phyloP scores from a whole-genome alignment of 2,113 vertebrate species.

The Hucho hucho region DNA sequence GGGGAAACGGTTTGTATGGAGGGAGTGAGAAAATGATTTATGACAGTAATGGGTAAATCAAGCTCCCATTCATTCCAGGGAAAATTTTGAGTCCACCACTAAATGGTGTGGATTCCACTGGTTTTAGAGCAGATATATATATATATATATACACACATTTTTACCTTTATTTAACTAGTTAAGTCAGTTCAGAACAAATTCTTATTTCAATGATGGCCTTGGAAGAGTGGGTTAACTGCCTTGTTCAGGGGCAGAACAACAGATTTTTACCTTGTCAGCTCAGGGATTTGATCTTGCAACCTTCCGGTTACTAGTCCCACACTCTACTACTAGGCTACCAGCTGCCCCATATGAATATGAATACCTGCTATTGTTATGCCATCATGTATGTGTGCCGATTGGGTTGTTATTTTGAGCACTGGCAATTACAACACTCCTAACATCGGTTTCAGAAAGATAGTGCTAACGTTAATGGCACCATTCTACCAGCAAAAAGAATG shows the following conservation, averaged over 20 bases:
- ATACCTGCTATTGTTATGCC: slow-evolving; percentile 41
- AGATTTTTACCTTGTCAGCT: too few relatives aligned
- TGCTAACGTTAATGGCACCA: too few relatives aligned
- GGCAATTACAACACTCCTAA: slow-evolving; percentile 51
- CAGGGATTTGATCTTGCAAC: too few relatives aligned
- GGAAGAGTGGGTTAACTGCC: too few relatives aligned
- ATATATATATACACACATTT: too few relatives aligned
- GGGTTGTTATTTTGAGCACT: slow-evolving; percentile 41
- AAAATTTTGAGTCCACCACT: neutral
- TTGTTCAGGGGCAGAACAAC: too few relatives aligned
- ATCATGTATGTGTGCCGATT: slow-evolving; percentile 36
- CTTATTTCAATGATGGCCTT: too few relatives aligned
- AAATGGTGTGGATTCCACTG: slow-evolving; percentile 6
- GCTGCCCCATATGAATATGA: neutral
- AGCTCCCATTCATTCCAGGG: slow-evolving; percentile 10
- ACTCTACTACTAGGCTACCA: too few relatives aligned
- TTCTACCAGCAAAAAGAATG: too few relatives aligned
- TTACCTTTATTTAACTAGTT: too few relatives aligned
- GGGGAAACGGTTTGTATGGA: neutral
- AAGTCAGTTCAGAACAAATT: too few relatives aligned
- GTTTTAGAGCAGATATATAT: slow-evolving; percentile 8
- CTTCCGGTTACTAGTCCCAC: too few relatives aligned
- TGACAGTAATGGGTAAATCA: slow-evolving; percentile 8
- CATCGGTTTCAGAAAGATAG: slow-evolving; percentile 44
- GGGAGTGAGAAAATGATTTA: slow-evolving; percentile 20